Evolutionary conservation across 2,888 invertebrate genomes (phyloP).

Genomic region (Junonia oenone): DNA sequence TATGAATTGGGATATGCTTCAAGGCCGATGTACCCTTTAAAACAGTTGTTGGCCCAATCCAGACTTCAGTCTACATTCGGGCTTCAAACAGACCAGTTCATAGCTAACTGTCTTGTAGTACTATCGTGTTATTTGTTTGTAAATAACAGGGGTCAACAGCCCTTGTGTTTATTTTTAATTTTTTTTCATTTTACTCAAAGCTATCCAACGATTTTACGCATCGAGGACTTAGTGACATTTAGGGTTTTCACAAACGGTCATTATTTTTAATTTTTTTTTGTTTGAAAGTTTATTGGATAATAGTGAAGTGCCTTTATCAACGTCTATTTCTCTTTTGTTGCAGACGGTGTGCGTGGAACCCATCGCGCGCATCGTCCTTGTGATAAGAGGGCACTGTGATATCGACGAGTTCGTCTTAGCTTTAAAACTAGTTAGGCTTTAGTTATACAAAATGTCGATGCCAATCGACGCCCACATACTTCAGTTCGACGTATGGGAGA

Average conservation of each 20-base stretch:
- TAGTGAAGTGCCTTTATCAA: constrained; percentile 7
- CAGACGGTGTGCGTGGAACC: constrained; percentile 75
- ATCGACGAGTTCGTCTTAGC: constrained; percentile 78
- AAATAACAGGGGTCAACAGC: constrained; percentile 60
- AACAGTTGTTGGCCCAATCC: constrained; percentile 62
- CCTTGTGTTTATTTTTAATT: constrained; percentile 35
- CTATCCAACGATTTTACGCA: constrained; percentile 8
- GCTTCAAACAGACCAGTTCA: constrained; percentile 61
- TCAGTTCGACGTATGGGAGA: constrained; percentile 62
- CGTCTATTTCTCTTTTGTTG: constrained; percentile 53
- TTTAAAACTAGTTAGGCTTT: constrained; percentile 74
- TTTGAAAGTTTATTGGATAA: neutral
- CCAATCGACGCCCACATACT: constrained; percentile 52
- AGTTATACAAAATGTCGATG: constrained; percentile 65
- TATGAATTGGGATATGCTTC: constrained; percentile 56
- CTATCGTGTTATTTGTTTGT: constrained; percentile 51
- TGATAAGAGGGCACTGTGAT: constrained; percentile 79
- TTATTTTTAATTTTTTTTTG: constrained; percentile 4
- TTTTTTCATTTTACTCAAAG: constrained; percentile 4
- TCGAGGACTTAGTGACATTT: constrained; percentile 24
- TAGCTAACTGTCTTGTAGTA: constrained; percentile 34
- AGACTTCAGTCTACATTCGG: constrained; percentile 71
- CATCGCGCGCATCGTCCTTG: constrained; percentile 75
- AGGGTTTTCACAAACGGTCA: neutral
- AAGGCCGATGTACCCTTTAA: constrained; percentile 71